Conservation (phyloP, 2,113 vertebrate genomes). For the Pogonocichla stellata region DNA sequence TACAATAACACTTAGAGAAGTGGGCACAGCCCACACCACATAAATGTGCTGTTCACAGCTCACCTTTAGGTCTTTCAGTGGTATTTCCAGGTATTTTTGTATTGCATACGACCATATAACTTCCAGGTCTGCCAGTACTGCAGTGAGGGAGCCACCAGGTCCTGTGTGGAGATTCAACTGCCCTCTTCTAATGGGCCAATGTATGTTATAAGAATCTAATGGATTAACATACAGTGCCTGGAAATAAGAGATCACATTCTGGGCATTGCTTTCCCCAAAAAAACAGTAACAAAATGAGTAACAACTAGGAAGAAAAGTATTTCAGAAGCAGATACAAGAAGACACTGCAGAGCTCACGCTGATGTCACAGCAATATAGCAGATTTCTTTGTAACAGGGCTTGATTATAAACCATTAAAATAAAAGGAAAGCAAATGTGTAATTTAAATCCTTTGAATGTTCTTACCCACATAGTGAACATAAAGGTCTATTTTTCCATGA, state of each 20-base stretch:
- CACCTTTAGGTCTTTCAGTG: constrained; percentile 97
- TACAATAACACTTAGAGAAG: not conserved
- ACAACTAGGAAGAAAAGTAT: not conserved
- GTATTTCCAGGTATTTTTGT: constrained; percentile 94
- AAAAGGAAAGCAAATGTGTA: not conserved
- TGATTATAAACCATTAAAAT: not conserved
- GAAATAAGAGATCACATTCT: not conserved
- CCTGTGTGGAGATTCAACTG: constrained; percentile 89
- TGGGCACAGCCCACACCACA: not conserved
- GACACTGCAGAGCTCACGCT: not conserved
- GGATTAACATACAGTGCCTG: constrained; percentile 93
- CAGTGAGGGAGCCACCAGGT: constrained; percentile 89
- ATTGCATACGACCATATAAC: constrained; percentile 92
- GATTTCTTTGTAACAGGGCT: not conserved
- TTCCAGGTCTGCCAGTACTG: constrained; percentile 90
- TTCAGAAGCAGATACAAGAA: not conserved
- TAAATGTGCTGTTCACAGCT: not conserved
- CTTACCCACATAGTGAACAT: not conserved
- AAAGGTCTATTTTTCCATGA: not conserved
- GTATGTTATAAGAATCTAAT: constrained; percentile 88
- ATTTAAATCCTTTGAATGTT: not conserved
- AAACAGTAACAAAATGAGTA: not conserved
- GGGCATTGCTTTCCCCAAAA: not conserved
- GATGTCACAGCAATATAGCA: not conserved
- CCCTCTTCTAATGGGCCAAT: constrained; percentile 92